These are phyloP conservation scores for Dinothrombium tinctorium DNA, from an alignment of 1,140 invertebrate species.

Conservation along the genomic window DNA sequence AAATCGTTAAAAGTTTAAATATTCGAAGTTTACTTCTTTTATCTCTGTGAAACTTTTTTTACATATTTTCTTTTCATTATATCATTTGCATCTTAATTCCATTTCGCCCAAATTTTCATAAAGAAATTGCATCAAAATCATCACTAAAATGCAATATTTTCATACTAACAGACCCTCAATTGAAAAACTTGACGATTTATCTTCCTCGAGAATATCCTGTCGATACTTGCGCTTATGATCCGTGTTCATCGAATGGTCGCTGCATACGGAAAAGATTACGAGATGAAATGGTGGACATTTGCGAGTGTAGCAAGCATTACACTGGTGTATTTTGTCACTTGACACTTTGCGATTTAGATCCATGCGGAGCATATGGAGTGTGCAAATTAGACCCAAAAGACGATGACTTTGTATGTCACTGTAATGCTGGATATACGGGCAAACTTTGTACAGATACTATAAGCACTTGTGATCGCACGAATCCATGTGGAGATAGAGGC, in stretches of 20 bases:
- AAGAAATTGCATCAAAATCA: too few relatives aligned
- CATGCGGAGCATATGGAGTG: conserved; percentile 36
- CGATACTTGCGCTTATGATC: conserved; percentile 5
- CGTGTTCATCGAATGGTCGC: neutral
- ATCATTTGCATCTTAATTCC: neutral
- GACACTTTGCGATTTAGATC: conserved; percentile 39
- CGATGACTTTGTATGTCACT: conserved; percentile 27
- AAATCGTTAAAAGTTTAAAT: too few relatives aligned
- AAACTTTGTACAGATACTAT: conserved; percentile 36
- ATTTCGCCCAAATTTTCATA: neutral
- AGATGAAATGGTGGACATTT: neutral
- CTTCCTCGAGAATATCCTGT: conserved; percentile 1
- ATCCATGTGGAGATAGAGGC: conserved; percentile 41
- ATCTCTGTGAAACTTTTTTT: neutral
- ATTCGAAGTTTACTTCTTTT: neutral
- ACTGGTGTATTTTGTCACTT: conserved; percentile 39
- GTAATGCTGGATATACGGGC: conserved; percentile 30
- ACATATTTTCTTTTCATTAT: neutral
- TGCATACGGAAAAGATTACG: neutral
- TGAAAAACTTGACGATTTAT: neutral
- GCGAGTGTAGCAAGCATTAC: conserved; percentile 2
- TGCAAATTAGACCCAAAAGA: conserved; percentile 28
- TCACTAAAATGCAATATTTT: too few relatives aligned
- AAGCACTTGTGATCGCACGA: conserved; percentile 35
- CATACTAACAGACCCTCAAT: neutral